Percentiles rank a stretch among this genome's conserved stretches.
These are phyloP conservation scores for Nanorana parkeri DNA, from an alignment of 2,113 vertebrate species.

Conservation along the genomic window DNA sequence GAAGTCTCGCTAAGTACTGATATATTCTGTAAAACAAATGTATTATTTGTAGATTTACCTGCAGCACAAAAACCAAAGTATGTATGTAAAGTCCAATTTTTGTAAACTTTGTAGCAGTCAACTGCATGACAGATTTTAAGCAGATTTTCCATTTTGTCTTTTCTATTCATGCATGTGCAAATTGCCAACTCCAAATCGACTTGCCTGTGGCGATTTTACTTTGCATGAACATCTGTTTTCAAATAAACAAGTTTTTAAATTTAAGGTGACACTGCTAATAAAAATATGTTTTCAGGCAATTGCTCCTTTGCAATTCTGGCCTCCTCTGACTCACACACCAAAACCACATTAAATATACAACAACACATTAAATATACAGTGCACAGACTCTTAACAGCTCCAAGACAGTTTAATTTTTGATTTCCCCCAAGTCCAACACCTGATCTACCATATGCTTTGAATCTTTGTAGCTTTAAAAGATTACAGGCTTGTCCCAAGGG, in stretches of 20 bases:
- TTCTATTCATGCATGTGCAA: slow-evolving; percentile 64
- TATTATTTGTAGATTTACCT: not conserved
- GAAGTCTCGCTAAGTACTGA: not conserved
- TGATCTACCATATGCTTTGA: slow-evolving; percentile 76
- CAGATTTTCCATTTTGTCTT: slow-evolving; percentile 60
- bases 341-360: slow-evolving; percentile 63
- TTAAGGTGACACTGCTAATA: slow-evolving; percentile 70
- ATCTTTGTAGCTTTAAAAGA: slow-evolving; percentile 70
- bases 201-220: slow-evolving; percentile 69
- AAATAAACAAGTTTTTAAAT: slow-evolving; percentile 69
- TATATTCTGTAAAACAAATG: not conserved
- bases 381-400: slow-evolving; percentile 70
- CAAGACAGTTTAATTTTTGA: slow-evolving; percentile 77
- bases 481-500: slow-evolving; percentile 67
- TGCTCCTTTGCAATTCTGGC: slow-evolving; percentile 64
- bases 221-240: slow-evolving; percentile 71
- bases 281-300: slow-evolving; percentile 67
- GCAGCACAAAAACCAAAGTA: not conserved
- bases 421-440: slow-evolving; percentile 73
- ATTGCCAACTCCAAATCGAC: slow-evolving; percentile 60
- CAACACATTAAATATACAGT: slow-evolving; percentile 75
- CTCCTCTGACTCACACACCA: slow-evolving; percentile 66
- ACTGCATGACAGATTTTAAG: slow-evolving; percentile 14
- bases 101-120: not conserved
- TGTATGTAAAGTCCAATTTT: not conserved